Evolutionary conservation across 2,113 vertebrate genomes (phyloP), one percentile per base, ranked within the genome.

Genomic region (Ictalurus furcatus): DNA sequence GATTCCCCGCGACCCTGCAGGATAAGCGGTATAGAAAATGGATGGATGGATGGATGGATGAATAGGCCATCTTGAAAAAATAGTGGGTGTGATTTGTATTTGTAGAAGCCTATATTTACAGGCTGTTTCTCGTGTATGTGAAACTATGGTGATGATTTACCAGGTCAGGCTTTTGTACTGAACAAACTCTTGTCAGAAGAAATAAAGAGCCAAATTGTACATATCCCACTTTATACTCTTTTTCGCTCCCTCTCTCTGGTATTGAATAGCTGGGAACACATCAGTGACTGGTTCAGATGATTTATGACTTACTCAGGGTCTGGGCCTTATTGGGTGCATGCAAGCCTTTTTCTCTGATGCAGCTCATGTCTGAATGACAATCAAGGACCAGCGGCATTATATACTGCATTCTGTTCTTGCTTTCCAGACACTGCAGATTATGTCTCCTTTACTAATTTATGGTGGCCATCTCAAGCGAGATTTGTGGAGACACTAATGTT

Each of bases 401-500:
- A 95, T 96, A 96, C 93, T 91, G 95, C 96, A 97, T 97, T 96
- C 96, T 97, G 95, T 95, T 96, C 96, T 95, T 95, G 96, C 96
- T 96, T 98, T 98, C 97, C 97, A 97, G 97, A 97, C 96, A 97
- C 96, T 94, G 94, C 96, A 98, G 97, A 99, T 99, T 98, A 98
- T 97, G 98, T 98, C 97, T 97, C 92, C 95, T 94, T 93, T 95
- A 96, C 97, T 99, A 97, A 99, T 99, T 99, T 98, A 99, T 97
- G 95, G 93, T 96, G 91, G 94, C 94, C 94, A 94, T 94, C 95
- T 93, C 91, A 92, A 94, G 91, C 92, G 92, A 96, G 96, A 96
- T 94, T 94, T 96, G 94, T 92, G 95, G 95, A 95, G 93, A 91
- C 87, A 93, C 94, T 94, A 93, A 96, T 95, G 96, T 96, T 97